Evolutionary conservation across 2,797 vertebrate genomes (phyloP).

Genomic region (Silurus lanzhouensis): DNA sequence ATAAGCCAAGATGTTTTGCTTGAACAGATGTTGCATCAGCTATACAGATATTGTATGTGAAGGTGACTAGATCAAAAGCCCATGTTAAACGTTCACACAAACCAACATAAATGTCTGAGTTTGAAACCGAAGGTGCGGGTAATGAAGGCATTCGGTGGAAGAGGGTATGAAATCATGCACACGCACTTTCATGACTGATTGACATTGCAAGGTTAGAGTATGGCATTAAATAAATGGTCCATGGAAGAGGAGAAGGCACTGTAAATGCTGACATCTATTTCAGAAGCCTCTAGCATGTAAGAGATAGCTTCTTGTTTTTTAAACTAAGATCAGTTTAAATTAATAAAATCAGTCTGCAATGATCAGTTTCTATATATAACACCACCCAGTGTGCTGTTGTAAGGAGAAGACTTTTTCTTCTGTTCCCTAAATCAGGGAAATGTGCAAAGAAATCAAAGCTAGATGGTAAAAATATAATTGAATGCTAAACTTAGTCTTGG

Average conservation of each 20-base stretch:
- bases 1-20: slow-evolving; percentile 12
- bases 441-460: background rate
- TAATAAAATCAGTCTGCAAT: background rate
- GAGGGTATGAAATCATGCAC: slow-evolving; percentile 64
- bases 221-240: slow-evolving; percentile 72
- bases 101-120: slow-evolving; percentile 14
- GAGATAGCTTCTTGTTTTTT: slow-evolving; percentile 9
- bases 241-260: slow-evolving; percentile 55
- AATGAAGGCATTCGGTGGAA: slow-evolving; percentile 55
- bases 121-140: background rate
- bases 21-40: slow-evolving; percentile 29
- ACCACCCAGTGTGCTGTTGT: background rate
- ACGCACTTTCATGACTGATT: slow-evolving; percentile 70
- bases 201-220: slow-evolving; percentile 72
- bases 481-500: background rate
- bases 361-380: background rate
- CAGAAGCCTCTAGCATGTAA: slow-evolving; percentile 24
- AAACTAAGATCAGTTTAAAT: slow-evolving; percentile 9
- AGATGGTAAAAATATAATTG: background rate
- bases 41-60: slow-evolving; percentile 9
- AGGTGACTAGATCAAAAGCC: slow-evolving; percentile 28
- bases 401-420: background rate
- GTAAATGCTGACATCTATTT: slow-evolving; percentile 55
- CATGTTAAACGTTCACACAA: slow-evolving; percentile 12
- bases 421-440: background rate